These are phyloP conservation scores for Atta texana DNA, from an alignment of 1,140 invertebrate species.

Conservation along the genomic window DNA sequence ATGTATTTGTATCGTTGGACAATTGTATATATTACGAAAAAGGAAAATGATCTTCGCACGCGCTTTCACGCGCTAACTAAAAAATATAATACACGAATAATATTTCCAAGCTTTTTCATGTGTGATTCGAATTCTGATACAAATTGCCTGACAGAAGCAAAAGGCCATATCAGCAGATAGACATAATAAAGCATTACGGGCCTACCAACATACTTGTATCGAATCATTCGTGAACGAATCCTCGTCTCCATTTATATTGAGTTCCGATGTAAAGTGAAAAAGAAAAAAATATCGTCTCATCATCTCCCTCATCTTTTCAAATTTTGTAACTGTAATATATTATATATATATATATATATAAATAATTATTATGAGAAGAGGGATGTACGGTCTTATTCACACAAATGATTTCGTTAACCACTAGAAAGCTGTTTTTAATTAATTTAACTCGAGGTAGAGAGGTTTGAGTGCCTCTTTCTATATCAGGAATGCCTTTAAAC, in stretches of 20 bases:
- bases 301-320: neutral
- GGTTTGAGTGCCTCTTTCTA: conserved; percentile 34
- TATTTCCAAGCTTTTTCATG: conserved; percentile 6
- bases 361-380: neutral
- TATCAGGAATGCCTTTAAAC: conserved; percentile 25
- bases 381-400: neutral
- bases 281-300: neutral
- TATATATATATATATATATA: neutral
- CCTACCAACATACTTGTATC: neutral
- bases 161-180: conserved; percentile 36
- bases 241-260: conserved; percentile 12
- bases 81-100: conserved; percentile 40
- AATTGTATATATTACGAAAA: neutral
- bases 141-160: conserved; percentile 41
- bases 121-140: conserved; percentile 16
- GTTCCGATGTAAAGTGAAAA: neutral
- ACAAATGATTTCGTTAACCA: conserved; percentile 33
- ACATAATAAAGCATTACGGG: conserved; percentile 29
- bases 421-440: conserved; percentile 54
- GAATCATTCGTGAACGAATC: neutral
- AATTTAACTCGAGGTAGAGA: conserved; percentile 53
- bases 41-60: neutral
- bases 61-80: neutral
- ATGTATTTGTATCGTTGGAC: neutral
- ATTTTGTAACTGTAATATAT: neutral